Conservation (phyloP, 1,140 invertebrate genomes). For the Coenobita brevimanus region DNA sequence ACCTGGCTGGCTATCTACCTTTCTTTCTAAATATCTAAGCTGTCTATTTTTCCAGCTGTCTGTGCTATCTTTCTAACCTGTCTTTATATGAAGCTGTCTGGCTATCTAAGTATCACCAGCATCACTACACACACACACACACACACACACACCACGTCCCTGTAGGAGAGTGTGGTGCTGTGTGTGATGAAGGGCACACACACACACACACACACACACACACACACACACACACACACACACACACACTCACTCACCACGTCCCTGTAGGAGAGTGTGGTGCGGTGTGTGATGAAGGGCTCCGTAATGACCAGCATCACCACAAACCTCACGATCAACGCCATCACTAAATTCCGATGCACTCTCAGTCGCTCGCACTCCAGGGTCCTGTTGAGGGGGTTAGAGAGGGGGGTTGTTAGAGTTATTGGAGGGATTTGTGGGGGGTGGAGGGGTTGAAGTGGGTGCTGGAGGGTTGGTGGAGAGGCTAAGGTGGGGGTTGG, state of each 20-base stretch:
- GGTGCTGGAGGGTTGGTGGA: not conserved
- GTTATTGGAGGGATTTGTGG: not conserved
- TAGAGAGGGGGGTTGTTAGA: not conserved
- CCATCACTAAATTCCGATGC: conserved; percentile 29
- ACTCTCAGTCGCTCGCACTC: conserved; percentile 40
- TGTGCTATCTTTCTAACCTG: no score
- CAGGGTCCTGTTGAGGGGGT: conserved; percentile 2
- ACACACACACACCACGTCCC: conserved; percentile 39
- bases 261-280: conserved; percentile 17
- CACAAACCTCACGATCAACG: conserved; percentile 32
- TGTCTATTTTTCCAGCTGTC: no score
- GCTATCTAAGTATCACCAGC: no score
- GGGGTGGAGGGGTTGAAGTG: not conserved
- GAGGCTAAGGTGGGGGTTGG: no score
- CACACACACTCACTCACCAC: conserved; percentile 20
- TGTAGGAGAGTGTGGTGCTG: not conserved
- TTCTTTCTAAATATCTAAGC: no score
- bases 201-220: not conserved
- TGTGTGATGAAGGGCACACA: not conserved
- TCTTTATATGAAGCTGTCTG: no score
- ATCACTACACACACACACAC: no score
- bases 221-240: not conserved
- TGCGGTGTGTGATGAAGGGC: conserved; percentile 22
- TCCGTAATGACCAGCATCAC: conserved; percentile 40
- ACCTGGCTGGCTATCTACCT: no score